Evolutionary conservation across 2,113 vertebrate species (phyloP).

Genomic region (Brachyhypopomus gauderio): DNA sequence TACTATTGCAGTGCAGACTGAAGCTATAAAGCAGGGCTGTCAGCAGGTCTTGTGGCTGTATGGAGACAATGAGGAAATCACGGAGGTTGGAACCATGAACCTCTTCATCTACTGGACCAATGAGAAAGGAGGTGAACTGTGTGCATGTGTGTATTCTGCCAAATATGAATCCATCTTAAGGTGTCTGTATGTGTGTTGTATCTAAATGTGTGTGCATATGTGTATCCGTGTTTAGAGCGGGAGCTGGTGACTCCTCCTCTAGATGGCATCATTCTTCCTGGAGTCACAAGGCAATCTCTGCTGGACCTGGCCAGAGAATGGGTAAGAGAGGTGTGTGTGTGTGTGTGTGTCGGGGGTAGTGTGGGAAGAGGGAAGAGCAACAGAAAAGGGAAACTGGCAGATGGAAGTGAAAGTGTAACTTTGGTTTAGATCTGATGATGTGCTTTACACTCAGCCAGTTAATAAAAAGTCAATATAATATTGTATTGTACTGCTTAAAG

Average conservation of each 20-base stretch:
- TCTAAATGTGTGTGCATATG: background rate
- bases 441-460: no score
- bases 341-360: background rate
- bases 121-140: conserved; percentile 76
- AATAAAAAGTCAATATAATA: no score
- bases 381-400: no score
- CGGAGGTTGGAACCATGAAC: conserved; percentile 92
- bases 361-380: background rate
- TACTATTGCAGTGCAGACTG: conserved; percentile 82
- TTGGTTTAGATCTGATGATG: no score
- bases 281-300: conserved; percentile 84
- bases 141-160: background rate
- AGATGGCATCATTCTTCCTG: conserved; percentile 86
- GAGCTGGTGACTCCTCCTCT: conserved; percentile 85
- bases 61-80: conserved; percentile 82
- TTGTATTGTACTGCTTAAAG: no score
- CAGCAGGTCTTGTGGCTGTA: conserved; percentile 92
- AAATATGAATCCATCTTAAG: no score
- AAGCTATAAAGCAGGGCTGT: conserved; percentile 77
- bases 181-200: no score
- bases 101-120: conserved; percentile 90
- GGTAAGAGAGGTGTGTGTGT: conserved; percentile 69
- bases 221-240: conserved; percentile 66
- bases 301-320: conserved; percentile 82
- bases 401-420: no score